Conservation (phyloP, 37 sponge, comb jelly and placozoan species). For the Mnemiopsis leidyi region DNA sequence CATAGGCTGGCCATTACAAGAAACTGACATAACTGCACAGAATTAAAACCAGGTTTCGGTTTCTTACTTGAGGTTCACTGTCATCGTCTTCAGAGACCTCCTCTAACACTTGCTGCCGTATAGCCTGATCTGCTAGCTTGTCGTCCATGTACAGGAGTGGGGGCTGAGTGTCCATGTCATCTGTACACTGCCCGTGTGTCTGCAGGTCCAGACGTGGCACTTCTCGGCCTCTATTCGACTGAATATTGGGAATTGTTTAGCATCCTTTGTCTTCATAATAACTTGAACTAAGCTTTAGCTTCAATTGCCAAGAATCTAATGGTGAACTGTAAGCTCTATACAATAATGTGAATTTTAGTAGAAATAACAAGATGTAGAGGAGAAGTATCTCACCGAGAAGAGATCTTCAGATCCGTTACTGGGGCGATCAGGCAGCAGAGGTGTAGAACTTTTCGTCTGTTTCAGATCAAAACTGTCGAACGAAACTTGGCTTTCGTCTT, state of each 20-base stretch:
- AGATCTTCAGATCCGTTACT: neutral
- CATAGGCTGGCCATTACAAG: no score
- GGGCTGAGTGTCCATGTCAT: neutral
- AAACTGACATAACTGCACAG: no score
- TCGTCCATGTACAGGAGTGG: neutral
- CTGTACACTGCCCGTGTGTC: neutral
- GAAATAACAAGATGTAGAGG: no score
- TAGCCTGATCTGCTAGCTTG: neutral
- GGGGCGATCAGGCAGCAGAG: neutral
- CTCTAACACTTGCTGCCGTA: neutral
- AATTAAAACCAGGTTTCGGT: no score
- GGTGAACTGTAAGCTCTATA: no score
- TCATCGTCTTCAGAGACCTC: constrained; percentile 37
- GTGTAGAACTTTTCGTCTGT: neutral
- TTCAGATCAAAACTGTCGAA: neutral
- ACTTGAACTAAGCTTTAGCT: no score
- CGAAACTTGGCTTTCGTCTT: neutral
- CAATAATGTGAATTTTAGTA: no score
- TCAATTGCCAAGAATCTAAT: no score
- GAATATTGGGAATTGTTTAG: no score
- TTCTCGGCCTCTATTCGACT: no score
- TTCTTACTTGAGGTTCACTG: no score
- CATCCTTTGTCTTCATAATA: no score
- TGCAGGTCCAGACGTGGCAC: neutral
- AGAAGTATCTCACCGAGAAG: neutral